Base-by-base conservation (phyloP, 2,888 invertebrate genomes). In the Chironomus riparius region DNA sequence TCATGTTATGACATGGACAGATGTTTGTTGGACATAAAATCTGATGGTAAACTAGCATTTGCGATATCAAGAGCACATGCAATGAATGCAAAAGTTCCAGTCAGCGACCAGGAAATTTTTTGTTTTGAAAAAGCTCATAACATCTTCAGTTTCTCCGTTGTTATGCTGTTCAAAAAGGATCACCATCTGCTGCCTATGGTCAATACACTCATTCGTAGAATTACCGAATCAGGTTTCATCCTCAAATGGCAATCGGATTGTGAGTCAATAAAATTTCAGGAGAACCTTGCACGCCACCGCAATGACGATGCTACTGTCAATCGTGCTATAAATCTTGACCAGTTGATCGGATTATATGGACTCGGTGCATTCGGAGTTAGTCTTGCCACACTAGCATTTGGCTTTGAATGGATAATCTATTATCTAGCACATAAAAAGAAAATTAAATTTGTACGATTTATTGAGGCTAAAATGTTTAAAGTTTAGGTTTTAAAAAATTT, bases 171-270 rank as follows among this genome's bases (percentile, higher is more conserved):
- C 78, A 81, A 82, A 5, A 82, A 81, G 77, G 81, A 83, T 75
- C 82, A 80, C 70, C 83, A 83, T 79, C 76, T 84, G 15, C 77
- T 83, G 77, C 81, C 82, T 24, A 81, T 80, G 77, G 82, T 84
- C 56, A 83, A 84, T 79, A 80, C 80, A 0, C 79, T 83, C 4
- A 82, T 84, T 68, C 81, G 83, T 68, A 78, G 80, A 18, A 79
- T 83, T 2, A 82, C 82, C 18, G 84, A 84, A 74, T 83, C 83
- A 56, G 84, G 84, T 0, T 82, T 83, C 61, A 80, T 84, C 78
- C 80, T 82, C 15, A 83, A 83, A 77, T 84, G 84, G 84, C 80
- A 81, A 1, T 79, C 81, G 0, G 83, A 83, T 38, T 15, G 4
- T 18, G 69, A 76, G n/a, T 13, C 21, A 13, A 15, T 38, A 21